These are phyloP conservation scores for Hepsetus odoe DNA, from an alignment of 2,113 vertebrate species.

Conservation along the genomic window DNA sequence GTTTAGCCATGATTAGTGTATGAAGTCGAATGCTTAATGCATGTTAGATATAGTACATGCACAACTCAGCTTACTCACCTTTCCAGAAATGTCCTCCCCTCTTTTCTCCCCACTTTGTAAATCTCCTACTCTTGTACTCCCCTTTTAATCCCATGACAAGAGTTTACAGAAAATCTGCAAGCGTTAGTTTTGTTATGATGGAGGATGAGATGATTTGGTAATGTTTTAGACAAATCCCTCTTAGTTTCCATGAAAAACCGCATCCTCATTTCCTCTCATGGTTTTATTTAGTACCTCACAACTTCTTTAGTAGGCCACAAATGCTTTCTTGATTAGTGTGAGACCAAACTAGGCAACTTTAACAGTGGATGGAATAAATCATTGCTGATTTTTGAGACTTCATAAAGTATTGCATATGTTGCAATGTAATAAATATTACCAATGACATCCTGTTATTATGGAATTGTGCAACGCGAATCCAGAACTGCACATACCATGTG, in stretches of 20 bases:
- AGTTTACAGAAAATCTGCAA: background rate
- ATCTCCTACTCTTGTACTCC: background rate
- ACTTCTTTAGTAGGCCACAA: background rate
- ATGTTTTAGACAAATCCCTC: background rate
- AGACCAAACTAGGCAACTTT: slow-evolving; percentile 5
- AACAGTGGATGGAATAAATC: background rate
- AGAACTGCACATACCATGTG: slow-evolving; percentile 9
- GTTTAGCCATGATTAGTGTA: no score
- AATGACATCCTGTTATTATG: slow-evolving; percentile 4
- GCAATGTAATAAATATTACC: slow-evolving; percentile 13
- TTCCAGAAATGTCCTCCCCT: no score
- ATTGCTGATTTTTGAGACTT: slow-evolving; percentile 19
- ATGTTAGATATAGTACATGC: no score
- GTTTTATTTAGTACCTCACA: background rate
- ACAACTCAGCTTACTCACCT: no score
- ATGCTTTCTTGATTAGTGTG: background rate
- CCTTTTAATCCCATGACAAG: background rate
- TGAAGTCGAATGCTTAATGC: no score
- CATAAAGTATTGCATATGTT: background rate
- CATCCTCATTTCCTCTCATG: background rate
- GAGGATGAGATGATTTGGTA: background rate
- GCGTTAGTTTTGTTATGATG: background rate
- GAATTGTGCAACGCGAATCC: background rate
- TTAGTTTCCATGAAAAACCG: background rate
- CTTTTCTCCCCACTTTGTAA: no score